phyloP scores from a whole-genome alignment of 1,140 invertebrate genomes.

The Marisa cornuarietis region DNA sequence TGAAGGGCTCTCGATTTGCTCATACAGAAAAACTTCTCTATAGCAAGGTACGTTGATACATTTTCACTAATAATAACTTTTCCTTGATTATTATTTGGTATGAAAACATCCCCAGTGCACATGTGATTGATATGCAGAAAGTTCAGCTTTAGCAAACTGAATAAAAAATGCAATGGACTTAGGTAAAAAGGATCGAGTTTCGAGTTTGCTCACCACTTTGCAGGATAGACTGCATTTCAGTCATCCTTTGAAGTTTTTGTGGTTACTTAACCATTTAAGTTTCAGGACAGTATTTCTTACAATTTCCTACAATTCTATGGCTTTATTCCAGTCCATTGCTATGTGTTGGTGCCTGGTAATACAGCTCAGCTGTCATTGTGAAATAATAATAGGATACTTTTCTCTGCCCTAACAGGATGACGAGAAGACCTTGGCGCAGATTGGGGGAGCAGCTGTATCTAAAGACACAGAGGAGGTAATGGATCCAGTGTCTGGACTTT shows the following conservation, averaged over 20 bases:
- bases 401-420: conserved; percentile 53
- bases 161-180: too few relatives aligned
- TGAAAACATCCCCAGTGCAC: too few relatives aligned
- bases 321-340: background rate
- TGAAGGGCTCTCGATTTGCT: conserved; percentile 64
- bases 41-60: conserved; percentile 52
- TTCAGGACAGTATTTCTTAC: background rate
- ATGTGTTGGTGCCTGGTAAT: background rate
- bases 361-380: background rate
- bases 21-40: conserved; percentile 67
- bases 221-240: too few relatives aligned
- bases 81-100: too few relatives aligned
- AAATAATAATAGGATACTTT: background rate
- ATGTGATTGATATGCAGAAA: too few relatives aligned
- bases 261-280: background rate
- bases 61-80: too few relatives aligned
- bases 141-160: too few relatives aligned
- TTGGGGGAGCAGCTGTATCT: conserved; percentile 40
- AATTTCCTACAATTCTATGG: background rate
- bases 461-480: conserved; percentile 59
- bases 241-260: too few relatives aligned
- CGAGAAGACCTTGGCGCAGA: conserved; percentile 56
- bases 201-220: too few relatives aligned
- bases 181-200: too few relatives aligned
- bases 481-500: too few relatives aligned